Evolutionary conservation across 2,888 invertebrate genomes (phyloP).

Genomic region (Hydrotaea diabolus): DNA sequence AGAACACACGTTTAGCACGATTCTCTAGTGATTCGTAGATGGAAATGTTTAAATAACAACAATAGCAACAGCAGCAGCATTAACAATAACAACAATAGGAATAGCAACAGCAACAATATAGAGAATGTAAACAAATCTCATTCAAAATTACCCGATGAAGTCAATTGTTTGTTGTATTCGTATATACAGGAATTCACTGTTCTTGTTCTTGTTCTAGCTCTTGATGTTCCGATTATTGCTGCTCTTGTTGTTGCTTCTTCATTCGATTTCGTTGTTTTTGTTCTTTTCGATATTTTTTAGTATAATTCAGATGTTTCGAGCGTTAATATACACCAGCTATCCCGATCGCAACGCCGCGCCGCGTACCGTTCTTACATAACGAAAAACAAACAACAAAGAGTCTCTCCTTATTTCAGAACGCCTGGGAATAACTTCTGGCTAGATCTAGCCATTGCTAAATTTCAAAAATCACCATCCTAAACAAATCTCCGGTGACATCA

Average conservation of each 20-base stretch:
- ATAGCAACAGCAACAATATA: conserved; percentile 29
- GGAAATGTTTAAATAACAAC: conserved; percentile 56
- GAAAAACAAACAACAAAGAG: conserved; percentile 35
- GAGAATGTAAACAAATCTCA: conserved; percentile 77
- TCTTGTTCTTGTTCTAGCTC: background rate
- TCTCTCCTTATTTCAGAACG: background rate
- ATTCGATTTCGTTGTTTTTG: conserved; percentile 62
- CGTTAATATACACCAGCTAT: conserved; percentile 54
- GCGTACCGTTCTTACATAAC: conserved; percentile 53
- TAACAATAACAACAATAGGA: conserved; percentile 23
- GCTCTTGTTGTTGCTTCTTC: conserved; percentile 51
- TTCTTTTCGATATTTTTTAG: conserved; percentile 61
- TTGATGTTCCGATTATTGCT: conserved; percentile 41
- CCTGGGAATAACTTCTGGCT: background rate
- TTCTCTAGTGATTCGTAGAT: conserved; percentile 57
- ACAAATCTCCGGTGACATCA: background rate
- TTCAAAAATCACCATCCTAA: background rate
- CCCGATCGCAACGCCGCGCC: conserved; percentile 67
- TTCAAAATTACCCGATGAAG: conserved; percentile 77
- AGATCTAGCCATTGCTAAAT: no score
- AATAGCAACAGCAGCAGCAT: conserved; percentile 35
- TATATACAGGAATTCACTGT: conserved; percentile 68
- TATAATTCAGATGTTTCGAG: conserved; percentile 64
- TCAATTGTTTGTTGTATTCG: conserved; percentile 72
- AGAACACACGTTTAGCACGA: conserved; percentile 63